Evolutionary conservation across 1,140 invertebrate species (phyloP), one percentile per base, ranked within the genome.

Genomic region (Sitobion miscanthi): DNA sequence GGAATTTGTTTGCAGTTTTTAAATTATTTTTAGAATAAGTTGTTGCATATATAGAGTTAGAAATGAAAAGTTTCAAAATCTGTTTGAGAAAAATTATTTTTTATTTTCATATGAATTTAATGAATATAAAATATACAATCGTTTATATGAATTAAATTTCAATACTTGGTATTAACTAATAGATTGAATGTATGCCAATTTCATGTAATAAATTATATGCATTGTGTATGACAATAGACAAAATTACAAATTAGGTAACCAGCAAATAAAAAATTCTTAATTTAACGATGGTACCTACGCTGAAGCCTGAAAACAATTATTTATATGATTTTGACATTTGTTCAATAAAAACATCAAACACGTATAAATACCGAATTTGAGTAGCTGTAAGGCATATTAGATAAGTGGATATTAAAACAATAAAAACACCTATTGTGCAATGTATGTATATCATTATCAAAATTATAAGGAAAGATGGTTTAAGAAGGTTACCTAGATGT

Each of bases 401-500:
- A 89, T 54, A 38, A 42, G 9, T 57, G 9, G 35, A 45, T 45
- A 90, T 90, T 45, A 2, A 69, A 69, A 90, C 57, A 69, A 90
- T 69, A 69, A 62, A 62, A 90, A 7, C 8, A 42, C 9, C 17
- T 62, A 89, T 45, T 90, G 38, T 47, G 54, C 89, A 90, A 90
- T 90, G n/a, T 17, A 42, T 45, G 57, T 69, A 90, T 62, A 90
- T 90, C n/a, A n/a, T 90, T 9, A 69, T n/a, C 35, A 42, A 89
- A 89, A 23, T 90, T 62, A 90, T 69, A 69, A 62, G 54, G 54
- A 90, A 86, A 25, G 42, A 93, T 93, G 42, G 85, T 54, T 42
- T 86, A 86, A 85, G 69, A 93, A 93, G 91, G 91, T 93, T 93
- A 93, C 52, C 21, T 20, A 86, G 91, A 85, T 86, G 82, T 93